phyloP scores from a whole-genome alignment of 2,888 invertebrate species.

The Asteroscopus sphinx region DNA sequence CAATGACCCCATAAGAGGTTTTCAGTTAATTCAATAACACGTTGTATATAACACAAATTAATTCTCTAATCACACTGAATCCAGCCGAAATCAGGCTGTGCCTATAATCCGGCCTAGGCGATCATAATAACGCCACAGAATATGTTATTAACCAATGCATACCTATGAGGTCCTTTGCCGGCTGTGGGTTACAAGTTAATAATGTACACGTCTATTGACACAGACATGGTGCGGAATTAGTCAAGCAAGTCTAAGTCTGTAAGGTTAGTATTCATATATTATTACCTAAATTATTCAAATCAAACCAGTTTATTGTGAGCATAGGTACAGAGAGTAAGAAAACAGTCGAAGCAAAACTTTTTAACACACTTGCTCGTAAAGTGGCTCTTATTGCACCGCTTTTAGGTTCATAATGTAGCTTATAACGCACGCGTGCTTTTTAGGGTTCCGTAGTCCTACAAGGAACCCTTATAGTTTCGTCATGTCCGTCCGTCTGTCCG shows the following conservation, averaged over 20 bases:
- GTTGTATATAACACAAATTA: constrained; percentile 1
- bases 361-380: no score
- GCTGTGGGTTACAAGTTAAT: constrained; percentile 41
- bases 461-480: no score
- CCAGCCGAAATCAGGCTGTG: constrained; percentile 16
- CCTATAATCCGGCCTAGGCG: constrained; percentile 19
- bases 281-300: no score
- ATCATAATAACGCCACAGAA: constrained; percentile 36
- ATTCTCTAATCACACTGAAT: constrained; percentile 27
- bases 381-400: no score
- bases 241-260: not conserved
- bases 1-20: constrained; percentile 5
- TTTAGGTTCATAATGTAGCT: no score
- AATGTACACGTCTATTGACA: constrained; percentile 44
- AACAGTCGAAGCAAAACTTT: no score
- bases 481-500: no score
- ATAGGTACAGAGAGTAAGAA: no score
- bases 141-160: constrained; percentile 46
- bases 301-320: no score
- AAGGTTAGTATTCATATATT: no score
- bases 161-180: constrained; percentile 45
- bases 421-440: no score
- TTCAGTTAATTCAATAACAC: constrained; percentile 33
- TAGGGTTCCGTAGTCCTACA: no score
- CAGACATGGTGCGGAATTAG: constrained; percentile 33